A percentile compares a stretch with the other conserved stretches of the same genome.
Evolutionary conservation across 1,140 invertebrate genomes (phyloP).

Genomic region (Penaeus japonicus): DNA sequence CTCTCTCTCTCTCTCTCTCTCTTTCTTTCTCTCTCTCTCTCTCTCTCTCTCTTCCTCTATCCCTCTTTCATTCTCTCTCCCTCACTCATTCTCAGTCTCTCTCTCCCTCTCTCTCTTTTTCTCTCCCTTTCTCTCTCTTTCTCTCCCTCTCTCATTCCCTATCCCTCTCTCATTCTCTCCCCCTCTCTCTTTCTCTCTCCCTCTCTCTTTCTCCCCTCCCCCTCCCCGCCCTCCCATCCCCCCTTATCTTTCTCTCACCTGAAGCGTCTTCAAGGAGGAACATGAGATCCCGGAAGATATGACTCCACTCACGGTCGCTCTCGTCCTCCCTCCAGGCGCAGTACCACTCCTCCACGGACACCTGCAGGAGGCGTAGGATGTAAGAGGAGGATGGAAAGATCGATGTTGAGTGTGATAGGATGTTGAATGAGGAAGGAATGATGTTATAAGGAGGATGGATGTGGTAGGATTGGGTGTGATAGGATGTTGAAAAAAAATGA

Average conservation of each 20-base stretch:
- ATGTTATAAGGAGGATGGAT: no score
- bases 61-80: not conserved
- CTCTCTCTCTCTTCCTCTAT: no score
- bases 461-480: no score
- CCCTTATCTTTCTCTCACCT: conserved; percentile 59
- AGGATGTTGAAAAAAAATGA: not conserved
- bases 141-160: not conserved
- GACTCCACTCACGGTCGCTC: conserved; percentile 61
- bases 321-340: conserved; percentile 62
- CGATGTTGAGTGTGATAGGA: no score
- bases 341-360: conserved; percentile 62
- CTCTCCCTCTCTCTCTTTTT: no score
- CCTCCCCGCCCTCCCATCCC: no score
- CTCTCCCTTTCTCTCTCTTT: no score
- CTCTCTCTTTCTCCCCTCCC: not conserved
- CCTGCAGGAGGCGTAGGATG: not conserved
- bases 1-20: not conserved
- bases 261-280: conserved; percentile 63
- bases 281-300: conserved; percentile 63
- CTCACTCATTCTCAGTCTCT: not conserved
- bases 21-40: not conserved
- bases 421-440: no score
- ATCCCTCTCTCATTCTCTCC: not conserved
- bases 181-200: not conserved
- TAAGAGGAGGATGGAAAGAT: no score